Evolutionary conservation across 2,888 invertebrate genomes (phyloP).

Genomic region (Galerucella nymphaeae): DNA sequence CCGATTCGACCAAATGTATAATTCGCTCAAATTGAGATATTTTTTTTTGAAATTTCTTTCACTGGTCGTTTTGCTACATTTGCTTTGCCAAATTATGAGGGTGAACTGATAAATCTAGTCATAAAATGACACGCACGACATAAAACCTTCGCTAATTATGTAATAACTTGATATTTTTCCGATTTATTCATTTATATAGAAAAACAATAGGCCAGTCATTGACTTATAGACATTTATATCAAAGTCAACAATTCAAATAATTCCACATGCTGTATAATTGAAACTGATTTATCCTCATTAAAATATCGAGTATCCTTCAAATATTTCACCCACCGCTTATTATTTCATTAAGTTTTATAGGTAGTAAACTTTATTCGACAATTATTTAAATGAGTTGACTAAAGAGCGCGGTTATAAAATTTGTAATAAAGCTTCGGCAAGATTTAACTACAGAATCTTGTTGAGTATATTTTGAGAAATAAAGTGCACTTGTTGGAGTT

Average conservation of each 20-base stretch:
- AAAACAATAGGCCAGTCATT: no score
- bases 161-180: no score
- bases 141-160: no score
- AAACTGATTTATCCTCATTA: no score
- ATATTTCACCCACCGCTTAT: neutral
- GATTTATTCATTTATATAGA: no score
- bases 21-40: slow-evolving; percentile 10
- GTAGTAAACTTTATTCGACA: slow-evolving; percentile 3
- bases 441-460: neutral
- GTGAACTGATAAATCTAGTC: neutral
- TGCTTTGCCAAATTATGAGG: neutral
- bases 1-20: slow-evolving; percentile 27
- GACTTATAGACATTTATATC: no score
- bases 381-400: slow-evolving; percentile 7
- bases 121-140: no score
- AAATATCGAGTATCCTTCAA: neutral
- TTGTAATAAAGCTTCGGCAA: neutral
- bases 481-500: neutral
- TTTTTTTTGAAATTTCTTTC: neutral
- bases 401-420: neutral
- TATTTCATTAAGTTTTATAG: slow-evolving; percentile 2
- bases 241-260: no score
- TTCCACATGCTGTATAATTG: no score
- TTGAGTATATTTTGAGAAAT: neutral
- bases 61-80: neutral